Conservation (phyloP, 2,888 invertebrate species). For the Drosophila tripunctata region DNA sequence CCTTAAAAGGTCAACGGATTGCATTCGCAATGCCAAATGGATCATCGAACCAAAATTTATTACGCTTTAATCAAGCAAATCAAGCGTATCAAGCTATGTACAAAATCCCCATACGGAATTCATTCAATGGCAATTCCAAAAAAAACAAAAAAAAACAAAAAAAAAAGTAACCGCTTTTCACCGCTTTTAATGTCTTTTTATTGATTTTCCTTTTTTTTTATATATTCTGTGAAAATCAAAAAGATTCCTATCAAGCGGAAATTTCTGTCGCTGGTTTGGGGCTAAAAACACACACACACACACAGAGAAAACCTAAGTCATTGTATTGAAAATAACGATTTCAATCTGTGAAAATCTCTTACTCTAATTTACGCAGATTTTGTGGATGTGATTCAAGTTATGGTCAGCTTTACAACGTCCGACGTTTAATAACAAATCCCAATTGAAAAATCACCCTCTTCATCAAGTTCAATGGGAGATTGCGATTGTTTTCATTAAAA, state of each 20-base stretch:
- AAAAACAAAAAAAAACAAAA: neutral
- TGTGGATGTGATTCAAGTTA: neutral
- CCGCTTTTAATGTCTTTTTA: conserved; percentile 4
- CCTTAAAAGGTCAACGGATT: conserved; percentile 43
- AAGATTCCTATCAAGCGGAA: conserved; percentile 16
- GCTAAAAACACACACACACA: neutral
- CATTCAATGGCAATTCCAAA: conserved; percentile 1
- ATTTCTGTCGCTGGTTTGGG: neutral
- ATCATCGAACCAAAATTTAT: conserved; percentile 21
- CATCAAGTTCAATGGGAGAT: neutral
- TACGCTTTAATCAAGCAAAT: conserved; percentile 12
- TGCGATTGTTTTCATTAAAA: too few relatives aligned
- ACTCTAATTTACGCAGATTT: neutral
- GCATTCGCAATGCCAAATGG: conserved; percentile 40
- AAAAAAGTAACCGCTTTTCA: neutral
- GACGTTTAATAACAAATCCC: neutral
- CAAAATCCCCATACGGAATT: conserved; percentile 7
- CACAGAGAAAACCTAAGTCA: neutral
- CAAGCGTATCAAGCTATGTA: conserved; percentile 4
- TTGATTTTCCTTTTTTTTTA: conserved; percentile 10
- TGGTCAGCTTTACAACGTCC: neutral
- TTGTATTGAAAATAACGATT: conserved; percentile 1
- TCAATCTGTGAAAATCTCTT: neutral
- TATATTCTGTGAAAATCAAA: conserved; percentile 9
- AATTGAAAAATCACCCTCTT: too few relatives aligned